Evolutionary conservation across 2,113 vertebrate genomes (phyloP).

Genomic region (Nibea coibor): DNA sequence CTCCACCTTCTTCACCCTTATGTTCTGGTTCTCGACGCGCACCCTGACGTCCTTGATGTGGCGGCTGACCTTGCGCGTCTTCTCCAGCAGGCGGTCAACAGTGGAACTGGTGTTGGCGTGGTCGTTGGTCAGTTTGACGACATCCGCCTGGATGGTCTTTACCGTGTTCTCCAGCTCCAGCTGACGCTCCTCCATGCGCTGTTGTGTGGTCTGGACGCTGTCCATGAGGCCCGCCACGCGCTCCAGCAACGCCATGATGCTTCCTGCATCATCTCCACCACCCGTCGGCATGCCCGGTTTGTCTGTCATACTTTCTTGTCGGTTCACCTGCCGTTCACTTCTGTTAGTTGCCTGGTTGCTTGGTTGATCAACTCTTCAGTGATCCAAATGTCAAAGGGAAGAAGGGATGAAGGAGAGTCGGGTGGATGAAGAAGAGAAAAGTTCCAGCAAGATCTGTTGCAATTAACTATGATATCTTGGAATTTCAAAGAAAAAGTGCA

Average conservation of each 20-base stretch:
- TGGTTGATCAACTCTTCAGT: not conserved
- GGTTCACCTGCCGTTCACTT: constrained; percentile 9
- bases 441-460: not conserved
- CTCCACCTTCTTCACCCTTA: constrained; percentile 91
- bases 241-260: constrained; percentile 92
- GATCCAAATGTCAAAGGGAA: constrained; percentile 17
- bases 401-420: not conserved
- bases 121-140: constrained; percentile 90
- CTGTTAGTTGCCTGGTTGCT: not conserved
- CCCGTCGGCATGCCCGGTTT: constrained; percentile 82
- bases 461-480: not conserved
- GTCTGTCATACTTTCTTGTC: constrained; percentile 78
- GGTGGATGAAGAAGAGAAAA: not conserved
- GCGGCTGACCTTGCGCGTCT: constrained; percentile 93
- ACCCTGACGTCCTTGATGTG: constrained; percentile 94
- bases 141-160: constrained; percentile 92
- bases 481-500: not conserved
- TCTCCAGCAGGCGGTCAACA: constrained; percentile 92
- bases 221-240: constrained; percentile 95
- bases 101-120: constrained; percentile 88
- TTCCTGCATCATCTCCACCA: constrained; percentile 85
- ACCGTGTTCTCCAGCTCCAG: constrained; percentile 91
- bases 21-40: constrained; percentile 91
- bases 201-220: constrained; percentile 92
- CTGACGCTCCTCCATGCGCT: constrained; percentile 94